phyloP scores from a whole-genome alignment of 2,797 vertebrate species.

The Pachyuromys duprasi region DNA sequence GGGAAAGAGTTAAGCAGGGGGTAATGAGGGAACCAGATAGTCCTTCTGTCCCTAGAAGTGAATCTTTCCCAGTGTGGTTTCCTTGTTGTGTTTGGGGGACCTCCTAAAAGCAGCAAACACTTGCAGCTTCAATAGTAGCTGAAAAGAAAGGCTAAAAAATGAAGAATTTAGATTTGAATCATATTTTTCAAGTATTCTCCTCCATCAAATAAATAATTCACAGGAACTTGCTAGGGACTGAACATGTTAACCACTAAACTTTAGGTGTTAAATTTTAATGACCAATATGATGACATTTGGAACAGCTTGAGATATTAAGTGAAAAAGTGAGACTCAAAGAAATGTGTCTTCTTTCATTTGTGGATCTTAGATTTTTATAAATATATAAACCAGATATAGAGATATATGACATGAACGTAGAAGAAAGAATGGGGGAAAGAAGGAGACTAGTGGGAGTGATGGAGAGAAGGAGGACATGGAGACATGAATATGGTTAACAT shows the following conservation, averaged over 20 bases:
- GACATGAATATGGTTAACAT: background rate
- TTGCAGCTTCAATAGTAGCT: slow-evolving; percentile 58
- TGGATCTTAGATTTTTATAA: background rate
- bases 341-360: background rate
- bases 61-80: slow-evolving; percentile 70
- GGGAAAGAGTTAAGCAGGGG: slow-evolving; percentile 66
- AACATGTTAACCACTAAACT: background rate
- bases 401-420: background rate
- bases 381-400: background rate
- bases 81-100: slow-evolving; percentile 74
- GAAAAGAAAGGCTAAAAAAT: slow-evolving; percentile 64
- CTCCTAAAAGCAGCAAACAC: slow-evolving; percentile 59
- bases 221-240: background rate
- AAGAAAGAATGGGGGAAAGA: background rate
- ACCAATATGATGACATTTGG: background rate
- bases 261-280: background rate
- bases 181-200: slow-evolving; percentile 36
- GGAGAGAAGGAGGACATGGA: background rate
- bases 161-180: slow-evolving; percentile 40
- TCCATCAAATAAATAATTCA: slow-evolving; percentile 43
- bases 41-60: slow-evolving; percentile 47
- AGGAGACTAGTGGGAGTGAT: background rate
- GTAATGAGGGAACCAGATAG: slow-evolving; percentile 44
- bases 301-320: background rate
- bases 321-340: background rate